Evolutionary conservation across 2,888 invertebrate genomes (phyloP).

Genomic region (Onthophagus sagittarius): DNA sequence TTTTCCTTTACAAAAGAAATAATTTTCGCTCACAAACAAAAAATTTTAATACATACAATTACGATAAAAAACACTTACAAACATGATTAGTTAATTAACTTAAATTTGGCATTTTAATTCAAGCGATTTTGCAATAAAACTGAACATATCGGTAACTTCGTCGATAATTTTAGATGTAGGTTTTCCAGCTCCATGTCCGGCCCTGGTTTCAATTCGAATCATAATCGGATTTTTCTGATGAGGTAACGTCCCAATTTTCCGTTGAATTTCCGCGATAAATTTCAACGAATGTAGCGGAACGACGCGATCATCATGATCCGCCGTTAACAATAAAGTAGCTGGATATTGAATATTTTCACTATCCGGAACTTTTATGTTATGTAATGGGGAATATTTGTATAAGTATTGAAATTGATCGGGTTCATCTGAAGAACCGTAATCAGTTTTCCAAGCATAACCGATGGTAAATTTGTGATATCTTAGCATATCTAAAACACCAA

Average conservation of each 20-base stretch:
- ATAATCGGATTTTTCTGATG: constrained; percentile 81
- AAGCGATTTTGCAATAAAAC: constrained; percentile 74
- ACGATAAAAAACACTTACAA: too few relatives aligned
- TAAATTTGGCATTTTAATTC: constrained; percentile 47
- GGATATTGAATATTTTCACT: constrained; percentile 52
- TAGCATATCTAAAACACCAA: constrained; percentile 96
- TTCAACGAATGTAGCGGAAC: too few relatives aligned
- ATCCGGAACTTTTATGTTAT: constrained; percentile 78
- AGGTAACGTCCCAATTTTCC: constrained; percentile 58
- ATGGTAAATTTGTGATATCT: constrained; percentile 98
- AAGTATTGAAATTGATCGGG: constrained; percentile 82
- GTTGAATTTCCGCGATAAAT: too few relatives aligned
- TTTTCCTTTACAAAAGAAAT: too few relatives aligned
- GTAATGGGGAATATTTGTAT: constrained; percentile 86
- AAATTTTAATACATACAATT: too few relatives aligned
- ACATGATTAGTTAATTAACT: background rate
- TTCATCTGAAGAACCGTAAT: constrained; percentile 90
- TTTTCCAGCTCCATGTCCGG: constrained; percentile 96
- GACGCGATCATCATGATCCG: too few relatives aligned
- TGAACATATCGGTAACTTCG: constrained; percentile 85
- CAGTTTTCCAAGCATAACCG: constrained; percentile 93
- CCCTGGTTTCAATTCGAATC: constrained; percentile 88
- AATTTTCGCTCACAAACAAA: too few relatives aligned
- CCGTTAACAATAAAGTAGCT: too few relatives aligned
- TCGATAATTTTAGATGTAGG: constrained; percentile 94